Conservation (phyloP, 2,113 vertebrate species). For the Phaethornis superciliosus region DNA sequence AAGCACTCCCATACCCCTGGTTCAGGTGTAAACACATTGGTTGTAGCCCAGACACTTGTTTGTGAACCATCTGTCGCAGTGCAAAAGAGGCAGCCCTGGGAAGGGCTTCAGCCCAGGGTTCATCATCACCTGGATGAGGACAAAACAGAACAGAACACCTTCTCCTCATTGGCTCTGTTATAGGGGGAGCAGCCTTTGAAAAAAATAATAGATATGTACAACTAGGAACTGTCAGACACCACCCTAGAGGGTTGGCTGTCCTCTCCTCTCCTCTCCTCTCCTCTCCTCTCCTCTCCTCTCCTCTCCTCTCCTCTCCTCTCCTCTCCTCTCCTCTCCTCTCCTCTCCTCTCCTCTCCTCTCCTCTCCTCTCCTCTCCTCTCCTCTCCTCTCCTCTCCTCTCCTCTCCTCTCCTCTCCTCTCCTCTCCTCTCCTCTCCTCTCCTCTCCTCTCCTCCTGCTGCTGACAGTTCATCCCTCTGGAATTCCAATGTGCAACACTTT, state of each 20-base stretch:
- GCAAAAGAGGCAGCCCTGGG: not conserved
- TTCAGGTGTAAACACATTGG: not conserved
- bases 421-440: no score
- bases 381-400: no score
- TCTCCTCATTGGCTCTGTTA: not conserved
- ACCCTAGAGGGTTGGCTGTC: fast-evolving
- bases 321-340: no score
- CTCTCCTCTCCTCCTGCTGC: no score
- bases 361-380: no score
- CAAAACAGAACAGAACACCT: not conserved
- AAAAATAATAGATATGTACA: not conserved
- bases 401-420: no score
- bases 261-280: no score
- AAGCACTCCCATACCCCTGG: not conserved
- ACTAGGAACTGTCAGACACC: not conserved
- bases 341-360: no score
- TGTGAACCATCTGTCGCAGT: not conserved
- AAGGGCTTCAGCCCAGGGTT: not conserved
- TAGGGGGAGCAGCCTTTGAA: not conserved
- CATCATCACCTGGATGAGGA: not conserved
- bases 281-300: no score
- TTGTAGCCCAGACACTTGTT: not conserved
- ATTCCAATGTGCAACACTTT: not conserved
- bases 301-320: no score
- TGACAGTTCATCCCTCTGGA: not conserved